Evolutionary conservation across 2,797 vertebrate species (phyloP), one percentile per base, ranked within the genome.

Genomic region (Valencia hispanica): DNA sequence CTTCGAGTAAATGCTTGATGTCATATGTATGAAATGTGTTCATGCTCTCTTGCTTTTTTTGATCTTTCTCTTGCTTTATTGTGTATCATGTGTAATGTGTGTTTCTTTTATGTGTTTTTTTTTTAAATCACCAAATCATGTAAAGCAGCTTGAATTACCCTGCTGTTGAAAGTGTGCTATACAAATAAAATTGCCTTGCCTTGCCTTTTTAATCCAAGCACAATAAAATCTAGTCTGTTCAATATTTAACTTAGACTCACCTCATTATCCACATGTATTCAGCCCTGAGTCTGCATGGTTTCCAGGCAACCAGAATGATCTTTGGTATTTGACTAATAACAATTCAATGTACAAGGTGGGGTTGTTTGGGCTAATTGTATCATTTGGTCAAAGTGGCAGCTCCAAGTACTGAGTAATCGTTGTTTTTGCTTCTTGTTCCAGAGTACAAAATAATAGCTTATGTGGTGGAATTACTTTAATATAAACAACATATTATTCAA

Each of bases 381-480:
- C 48, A 47, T 82, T 48, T 80, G 32, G 15, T 77, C 25, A 66
- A 15, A 84, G 65, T 53, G 70, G 73, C 70, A 50, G 30, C 43
- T 72, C 61, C 25, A 66, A 41, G 7, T 36, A 17, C 72, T 53
- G 20, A 71, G 53, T 34, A 2, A 43, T 47, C 27, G 55, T 12
- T 63, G 66, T 72, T 15, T 70, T 45, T 51, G 70, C 41, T 81
- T 27, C 45, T 43, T 59, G 14, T 66, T 68, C 2, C 68, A 39
- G 43, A 79, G 25, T 80, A 78, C 88, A 88, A 73, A 32, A 79
- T 48, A 65, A 39, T 79, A 84, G 85, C 76, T 80, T 79, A 77
- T 84, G 81, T 78, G 77, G 85, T 76, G 78, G 80, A 89, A 87
- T 88, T 72, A 86, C 87, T 90, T 91, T 68, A 84, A 68, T 86